Evolutionary conservation across 2,797 vertebrate genomes (phyloP), one percentile per base, ranked within the genome.

Genomic region (Nyctalus aviator): DNA sequence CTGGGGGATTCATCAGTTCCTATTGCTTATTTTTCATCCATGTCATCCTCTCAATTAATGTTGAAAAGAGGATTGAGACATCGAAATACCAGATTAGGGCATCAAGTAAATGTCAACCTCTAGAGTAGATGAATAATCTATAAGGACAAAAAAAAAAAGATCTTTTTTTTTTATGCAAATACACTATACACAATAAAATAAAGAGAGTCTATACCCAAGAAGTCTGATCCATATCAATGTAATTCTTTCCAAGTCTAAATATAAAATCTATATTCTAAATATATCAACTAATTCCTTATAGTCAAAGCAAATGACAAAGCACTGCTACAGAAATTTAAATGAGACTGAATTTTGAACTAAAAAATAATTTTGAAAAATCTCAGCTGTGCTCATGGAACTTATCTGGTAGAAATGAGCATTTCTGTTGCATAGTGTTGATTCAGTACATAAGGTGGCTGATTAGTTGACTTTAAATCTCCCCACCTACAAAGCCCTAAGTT

Each of bases 11-110:
- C 95, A 97, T 95, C 95, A 97, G 79, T 91, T 97, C 72, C 72
- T 95, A 88, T 13, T 94, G 95, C 90, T 97, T 97, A 97, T 96
- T 97, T 97, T 97, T 97, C 92, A 97, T 94, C 75, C 94, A 96
- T 97, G 96, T 97, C 96, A 97, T 92, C 72, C 79, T 94, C 91
- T 96, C 96, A 97, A 97, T 96, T 97, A 97, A 96, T 96, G 79
- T 73, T 93, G 71, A 72, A 94, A 93, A 94, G 93, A 97, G 95
- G 90, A 97, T 77, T 97, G 84, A 97, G 95, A 97, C 90, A 94
- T 89, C 0, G 30, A 93, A 95, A 96, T 14, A 92, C 72, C 85
- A 97, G 95, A 97, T 97, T 97, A 97, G 94, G 85, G 69, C 96
- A 95, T 94, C 96, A 96, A 96, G 90, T 92, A 94, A 96, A 96